Conservation (phyloP, 2,113 vertebrate genomes). For the Heterotis niloticus region DNA sequence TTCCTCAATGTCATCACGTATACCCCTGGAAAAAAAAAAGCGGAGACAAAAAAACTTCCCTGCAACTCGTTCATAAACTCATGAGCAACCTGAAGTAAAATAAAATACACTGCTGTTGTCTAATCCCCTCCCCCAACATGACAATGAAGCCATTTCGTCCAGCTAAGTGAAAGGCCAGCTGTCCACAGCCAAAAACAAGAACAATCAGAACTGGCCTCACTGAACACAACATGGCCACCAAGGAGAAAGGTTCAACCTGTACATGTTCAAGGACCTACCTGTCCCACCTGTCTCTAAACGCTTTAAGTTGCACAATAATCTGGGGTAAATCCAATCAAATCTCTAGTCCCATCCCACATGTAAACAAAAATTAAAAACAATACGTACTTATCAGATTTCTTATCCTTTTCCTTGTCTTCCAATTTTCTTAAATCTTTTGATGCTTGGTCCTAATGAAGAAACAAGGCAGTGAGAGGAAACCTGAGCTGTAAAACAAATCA, state of each 20-base stretch:
- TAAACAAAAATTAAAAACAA: conserved; percentile 15
- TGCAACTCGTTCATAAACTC: conserved; percentile 96
- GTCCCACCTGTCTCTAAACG: too few relatives aligned
- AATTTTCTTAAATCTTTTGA: conserved; percentile 95
- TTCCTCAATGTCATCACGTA: conserved; percentile 99
- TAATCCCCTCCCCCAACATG: neutral
- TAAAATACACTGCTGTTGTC: conserved; percentile 38
- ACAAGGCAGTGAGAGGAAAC: too few relatives aligned
- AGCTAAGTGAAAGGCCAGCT: neutral
- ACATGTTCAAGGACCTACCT: too few relatives aligned
- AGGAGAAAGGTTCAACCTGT: too few relatives aligned
- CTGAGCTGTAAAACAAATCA: too few relatives aligned
- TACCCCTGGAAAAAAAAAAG: conserved; percentile 99
- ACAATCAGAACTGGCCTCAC: too few relatives aligned
- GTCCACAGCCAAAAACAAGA: conserved; percentile 1
- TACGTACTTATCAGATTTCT: conserved; percentile 89
- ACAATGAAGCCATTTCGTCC: neutral
- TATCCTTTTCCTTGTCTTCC: conserved; percentile 94
- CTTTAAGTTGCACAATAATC: too few relatives aligned
- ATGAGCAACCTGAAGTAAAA: conserved; percentile 59
- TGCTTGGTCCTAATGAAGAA: conserved; percentile 77
- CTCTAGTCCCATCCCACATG: too few relatives aligned
- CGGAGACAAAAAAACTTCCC: conserved; percentile 98
- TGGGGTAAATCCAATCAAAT: neutral
- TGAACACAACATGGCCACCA: too few relatives aligned